Percentiles rank a stretch among this genome's conserved stretches.
phyloP scores from a whole-genome alignment of 2,888 invertebrate genomes.

The Ashinkailepas kermadecensis region DNA sequence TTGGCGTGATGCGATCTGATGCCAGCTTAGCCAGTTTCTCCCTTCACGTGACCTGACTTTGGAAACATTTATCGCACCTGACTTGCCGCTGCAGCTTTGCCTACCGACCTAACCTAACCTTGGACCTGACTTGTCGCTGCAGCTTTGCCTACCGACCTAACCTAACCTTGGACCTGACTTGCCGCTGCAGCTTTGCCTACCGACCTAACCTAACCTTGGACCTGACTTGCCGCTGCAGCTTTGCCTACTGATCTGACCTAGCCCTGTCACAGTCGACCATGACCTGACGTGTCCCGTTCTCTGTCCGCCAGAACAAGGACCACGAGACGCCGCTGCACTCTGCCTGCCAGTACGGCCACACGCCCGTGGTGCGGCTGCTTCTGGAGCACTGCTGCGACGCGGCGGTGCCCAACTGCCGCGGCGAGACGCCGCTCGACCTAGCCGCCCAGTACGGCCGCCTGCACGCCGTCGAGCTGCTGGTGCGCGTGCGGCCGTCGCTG shows the following conservation, averaged over 20 bases:
- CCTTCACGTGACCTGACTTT: no score
- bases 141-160: not conserved
- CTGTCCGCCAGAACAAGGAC: conserved; percentile 59
- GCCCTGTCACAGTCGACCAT: no score
- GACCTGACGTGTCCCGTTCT: not conserved
- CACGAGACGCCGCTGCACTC: conserved; percentile 88
- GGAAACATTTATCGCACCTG: no score
- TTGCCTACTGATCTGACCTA: no score
- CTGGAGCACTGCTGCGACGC: conserved; percentile 81
- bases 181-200: not conserved
- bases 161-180: not conserved
- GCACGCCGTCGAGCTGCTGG: conserved; percentile 78
- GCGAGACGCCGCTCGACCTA: conserved; percentile 87
- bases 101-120: not conserved
- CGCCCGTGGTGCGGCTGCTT: conserved; percentile 70
- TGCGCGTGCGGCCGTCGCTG: conserved; percentile 73
- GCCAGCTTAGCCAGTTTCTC: no score
- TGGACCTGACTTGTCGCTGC: not conserved
- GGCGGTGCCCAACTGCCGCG: conserved; percentile 71
- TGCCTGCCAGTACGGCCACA: conserved; percentile 88
- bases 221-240: not conserved
- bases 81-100: no score
- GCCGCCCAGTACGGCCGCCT: conserved; percentile 65
- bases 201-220: not conserved
- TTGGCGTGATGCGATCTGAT: no score